Conservation (phyloP, 1,140 invertebrate genomes). For the Cydia pomonella region DNA sequence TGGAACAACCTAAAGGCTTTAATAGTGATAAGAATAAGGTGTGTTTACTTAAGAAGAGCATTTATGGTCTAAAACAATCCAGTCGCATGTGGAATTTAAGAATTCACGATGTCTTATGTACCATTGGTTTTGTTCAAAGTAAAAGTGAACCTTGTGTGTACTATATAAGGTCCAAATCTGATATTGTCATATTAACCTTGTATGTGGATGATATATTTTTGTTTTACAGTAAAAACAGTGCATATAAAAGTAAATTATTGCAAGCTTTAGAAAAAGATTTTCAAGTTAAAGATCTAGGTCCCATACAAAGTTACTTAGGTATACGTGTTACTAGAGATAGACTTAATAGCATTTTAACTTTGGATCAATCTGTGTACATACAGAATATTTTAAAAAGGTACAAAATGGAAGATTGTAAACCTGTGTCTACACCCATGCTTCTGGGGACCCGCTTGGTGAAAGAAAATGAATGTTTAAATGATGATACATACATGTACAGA, state of each 20-base stretch:
- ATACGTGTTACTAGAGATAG: slow-evolving; percentile 22
- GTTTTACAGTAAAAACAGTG: slow-evolving; percentile 26
- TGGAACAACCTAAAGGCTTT: no score
- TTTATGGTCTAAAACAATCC: no score
- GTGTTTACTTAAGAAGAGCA: no score
- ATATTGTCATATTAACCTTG: no score
- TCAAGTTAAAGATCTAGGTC: slow-evolving; percentile 21
- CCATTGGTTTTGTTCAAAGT: slow-evolving; percentile 30
- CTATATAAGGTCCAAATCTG: slow-evolving; percentile 29
- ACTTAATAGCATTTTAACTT: neutral
- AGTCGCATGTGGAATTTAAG: no score
- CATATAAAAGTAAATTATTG: slow-evolving; percentile 33
- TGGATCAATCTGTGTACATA: slow-evolving; percentile 30
- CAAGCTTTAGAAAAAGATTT: neutral
- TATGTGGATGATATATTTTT: slow-evolving; percentile 45
- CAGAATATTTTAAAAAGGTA: neutral
- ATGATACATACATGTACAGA: slow-evolving; percentile 41
- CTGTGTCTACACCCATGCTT: slow-evolving; percentile 22
- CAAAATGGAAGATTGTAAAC: slow-evolving; percentile 21
- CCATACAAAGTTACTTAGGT: slow-evolving; percentile 19
- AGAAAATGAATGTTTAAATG: slow-evolving; percentile 34
- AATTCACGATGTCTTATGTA: neutral
- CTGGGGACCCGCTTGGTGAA: neutral
- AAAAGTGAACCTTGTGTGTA: slow-evolving; percentile 43
- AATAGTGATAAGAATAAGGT: no score